Base-by-base conservation (phyloP, 2,888 invertebrate species). In the Tethea ocularis region DNA sequence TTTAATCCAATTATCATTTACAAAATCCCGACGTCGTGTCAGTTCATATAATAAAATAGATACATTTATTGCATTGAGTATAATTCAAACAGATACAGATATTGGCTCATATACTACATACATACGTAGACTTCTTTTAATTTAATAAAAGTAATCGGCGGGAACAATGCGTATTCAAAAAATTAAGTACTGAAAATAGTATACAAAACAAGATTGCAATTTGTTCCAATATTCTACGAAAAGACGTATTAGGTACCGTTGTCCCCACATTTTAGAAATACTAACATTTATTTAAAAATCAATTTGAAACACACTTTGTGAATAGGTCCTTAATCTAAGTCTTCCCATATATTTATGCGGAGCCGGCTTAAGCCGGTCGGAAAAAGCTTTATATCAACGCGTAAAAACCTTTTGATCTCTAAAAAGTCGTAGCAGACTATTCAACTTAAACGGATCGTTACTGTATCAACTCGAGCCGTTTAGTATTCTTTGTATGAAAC, bases 21-120 rank as follows among this genome's bases (percentile, higher is more conserved):
- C 46, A 46, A 46, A 46, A 46, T 46, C 15, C n/a, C 46, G 20
- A 46, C 46, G 7, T 46, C 36, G 5, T 15, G 36, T 38, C 38
- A n/a, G n/a, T 38, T 38, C 20, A 20, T 20, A 46, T 20, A 10
- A 15, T 46, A n/a, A 20, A 46, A 46, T 20, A 41, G 20, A 46
- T 46, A 46, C n/a, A 38, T n/a, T 38, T 20, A 20, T 46, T 46
- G 46, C 46, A 20, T 20, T 46, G 46, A 46, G 46, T 46, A 38
- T 38, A 38, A 38, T n/a, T 33, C n/a, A 38, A 38, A 38, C n/a
- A n/a, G 7, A n/a, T 5, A 38, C 36, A 36, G 13, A 36, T 36
- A 29, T 5, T 36, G 36, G 15, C 15, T 15, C 36, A 36, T 36
- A 36, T 36, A 36, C 36, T 7, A 3, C 1, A 33, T 10, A 4